These are phyloP conservation scores for Drosophila rufa DNA, from an alignment of 1,140 invertebrate genomes.

Conservation along the genomic window DNA sequence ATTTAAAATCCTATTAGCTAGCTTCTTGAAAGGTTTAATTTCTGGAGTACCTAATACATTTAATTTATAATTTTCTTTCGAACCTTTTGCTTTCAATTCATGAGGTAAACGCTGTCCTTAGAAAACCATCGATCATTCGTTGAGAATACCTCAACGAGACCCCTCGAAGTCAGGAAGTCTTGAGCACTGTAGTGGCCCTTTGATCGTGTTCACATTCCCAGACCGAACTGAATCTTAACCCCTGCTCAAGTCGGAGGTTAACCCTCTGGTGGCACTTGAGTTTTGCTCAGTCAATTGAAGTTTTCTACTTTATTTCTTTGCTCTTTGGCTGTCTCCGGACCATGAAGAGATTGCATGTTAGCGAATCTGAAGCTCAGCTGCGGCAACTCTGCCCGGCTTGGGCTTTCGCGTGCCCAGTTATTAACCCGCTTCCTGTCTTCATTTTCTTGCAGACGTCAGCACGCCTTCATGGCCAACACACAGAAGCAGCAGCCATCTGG, in stretches of 20 bases:
- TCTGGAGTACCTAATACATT: neutral
- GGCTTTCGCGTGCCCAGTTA: constrained; percentile 71
- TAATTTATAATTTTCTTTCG: neutral
- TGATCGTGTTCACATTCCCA: constrained; percentile 36
- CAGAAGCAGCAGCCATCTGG: constrained; percentile 56
- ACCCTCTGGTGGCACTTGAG: constrained; percentile 53
- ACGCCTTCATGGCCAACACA: constrained; percentile 85
- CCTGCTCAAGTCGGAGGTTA: constrained; percentile 26
- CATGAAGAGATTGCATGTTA: constrained; percentile 73
- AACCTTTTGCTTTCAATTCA: constrained; percentile 9
- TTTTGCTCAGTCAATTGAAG: constrained; percentile 71
- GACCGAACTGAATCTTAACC: constrained; percentile 18
- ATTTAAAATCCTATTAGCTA: neutral
- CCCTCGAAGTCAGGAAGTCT: constrained; percentile 44
- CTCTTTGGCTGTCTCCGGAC: constrained; percentile 46
- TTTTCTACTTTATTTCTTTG: neutral
- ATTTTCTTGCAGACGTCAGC: constrained; percentile 85
- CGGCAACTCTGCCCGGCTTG: constrained; percentile 49
- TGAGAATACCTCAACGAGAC: constrained; percentile 13
- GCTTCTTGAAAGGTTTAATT: neutral
- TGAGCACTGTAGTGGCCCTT: constrained; percentile 32
- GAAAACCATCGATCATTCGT: constrained; percentile 20
- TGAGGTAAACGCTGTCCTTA: constrained; percentile 20
- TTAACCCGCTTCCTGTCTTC: constrained; percentile 63
- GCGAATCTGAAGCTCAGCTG: constrained; percentile 49